A percentile compares a stretch with the other conserved stretches of the same genome.
phyloP scores from a whole-genome alignment of 2,113 vertebrate species.

The Chiloscyllium plagiosum region DNA sequence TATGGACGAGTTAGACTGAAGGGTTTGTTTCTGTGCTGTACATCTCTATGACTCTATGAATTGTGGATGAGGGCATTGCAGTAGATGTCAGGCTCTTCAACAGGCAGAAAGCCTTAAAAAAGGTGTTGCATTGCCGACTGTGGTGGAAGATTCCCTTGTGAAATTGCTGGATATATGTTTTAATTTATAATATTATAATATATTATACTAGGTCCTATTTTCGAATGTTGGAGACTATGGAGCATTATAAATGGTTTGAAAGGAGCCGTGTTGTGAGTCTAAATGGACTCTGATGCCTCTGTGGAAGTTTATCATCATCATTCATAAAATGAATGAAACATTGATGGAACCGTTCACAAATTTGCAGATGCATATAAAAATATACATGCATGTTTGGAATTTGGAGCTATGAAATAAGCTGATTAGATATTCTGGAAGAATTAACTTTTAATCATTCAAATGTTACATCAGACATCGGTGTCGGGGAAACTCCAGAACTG shows the following conservation, averaged over 20 bases:
- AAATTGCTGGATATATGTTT: not conserved
- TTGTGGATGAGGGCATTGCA: not conserved
- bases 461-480: not conserved
- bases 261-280: too few species aligned
- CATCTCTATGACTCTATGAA: not conserved
- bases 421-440: not conserved
- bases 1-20: too few species aligned
- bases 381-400: not conserved
- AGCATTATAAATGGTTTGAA: not conserved
- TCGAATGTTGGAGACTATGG: too few species aligned
- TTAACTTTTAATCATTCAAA: not conserved
- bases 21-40: too few species aligned
- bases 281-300: too few species aligned
- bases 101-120: not conserved
- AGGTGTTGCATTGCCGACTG: not conserved
- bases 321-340: not conserved
- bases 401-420: not conserved
- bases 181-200: too few species aligned
- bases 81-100: not conserved
- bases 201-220: too few species aligned
- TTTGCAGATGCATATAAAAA: not conserved
- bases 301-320: too few species aligned
- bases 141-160: not conserved
- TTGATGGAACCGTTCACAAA: not conserved
- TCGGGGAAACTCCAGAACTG: not conserved